A percentile compares a stretch with the other conserved stretches of the same genome.
Evolutionary conservation across 2,888 invertebrate species (phyloP).

Genomic region (Eumerus sabulonum): DNA sequence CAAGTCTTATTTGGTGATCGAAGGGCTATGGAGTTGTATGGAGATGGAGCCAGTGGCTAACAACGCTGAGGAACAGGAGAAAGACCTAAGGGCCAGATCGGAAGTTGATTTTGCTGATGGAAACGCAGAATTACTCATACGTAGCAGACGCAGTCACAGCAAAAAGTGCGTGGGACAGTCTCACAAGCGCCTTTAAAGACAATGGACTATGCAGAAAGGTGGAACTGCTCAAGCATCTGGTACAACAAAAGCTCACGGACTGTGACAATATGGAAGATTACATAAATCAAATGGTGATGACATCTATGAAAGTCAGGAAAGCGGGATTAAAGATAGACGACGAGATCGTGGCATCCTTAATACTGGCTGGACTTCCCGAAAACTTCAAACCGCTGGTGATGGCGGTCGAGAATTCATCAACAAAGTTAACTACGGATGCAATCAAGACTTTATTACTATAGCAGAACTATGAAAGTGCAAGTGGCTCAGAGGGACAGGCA

Average conservation of each 20-base stretch:
- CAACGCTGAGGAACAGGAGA: neutral
- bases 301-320: slow-evolving; percentile 47
- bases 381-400: slow-evolving; percentile 30
- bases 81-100: slow-evolving; percentile 47
- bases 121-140: slow-evolving; percentile 65
- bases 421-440: slow-evolving; percentile 20
- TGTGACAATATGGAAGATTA: slow-evolving; percentile 62
- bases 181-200: slow-evolving; percentile 63
- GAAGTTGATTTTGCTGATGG: slow-evolving; percentile 67
- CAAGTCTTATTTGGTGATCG: slow-evolving; percentile 59
- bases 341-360: no score
- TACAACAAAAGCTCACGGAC: slow-evolving; percentile 54
- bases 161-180: slow-evolving; percentile 63
- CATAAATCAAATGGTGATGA: slow-evolving; percentile 63
- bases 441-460: slow-evolving; percentile 17
- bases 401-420: slow-evolving; percentile 28
- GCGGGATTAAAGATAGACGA: no score
- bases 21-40: slow-evolving; percentile 45
- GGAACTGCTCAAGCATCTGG: slow-evolving; percentile 60
- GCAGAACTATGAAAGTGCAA: slow-evolving; percentile 5
- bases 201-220: slow-evolving; percentile 61
- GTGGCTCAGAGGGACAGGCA: neutral
- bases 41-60: slow-evolving; percentile 1
- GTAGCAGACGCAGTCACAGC: slow-evolving; percentile 61
- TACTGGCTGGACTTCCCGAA: slow-evolving; percentile 28